Evolutionary conservation across 2,888 invertebrate genomes (phyloP).

Genomic region (Apamea anceps): DNA sequence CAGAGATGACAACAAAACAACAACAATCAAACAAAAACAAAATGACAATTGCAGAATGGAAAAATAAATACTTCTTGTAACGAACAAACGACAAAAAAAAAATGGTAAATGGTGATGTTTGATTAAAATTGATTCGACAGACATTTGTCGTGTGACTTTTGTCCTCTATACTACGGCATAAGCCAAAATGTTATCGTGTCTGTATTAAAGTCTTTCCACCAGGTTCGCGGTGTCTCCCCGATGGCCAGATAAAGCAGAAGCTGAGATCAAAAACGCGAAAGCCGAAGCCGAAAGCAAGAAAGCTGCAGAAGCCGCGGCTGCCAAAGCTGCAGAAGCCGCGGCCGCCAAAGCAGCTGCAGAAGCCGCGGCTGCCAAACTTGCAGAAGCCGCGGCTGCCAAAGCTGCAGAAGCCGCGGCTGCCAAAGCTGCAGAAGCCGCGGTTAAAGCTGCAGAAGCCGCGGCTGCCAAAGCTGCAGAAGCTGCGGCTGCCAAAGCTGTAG

Average conservation of each 20-base stretch:
- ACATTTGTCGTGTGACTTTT: neutral
- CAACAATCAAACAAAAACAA: too few relatives aligned
- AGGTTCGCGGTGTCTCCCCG: constrained; percentile 57
- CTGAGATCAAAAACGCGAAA: constrained; percentile 13
- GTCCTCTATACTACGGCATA: neutral
- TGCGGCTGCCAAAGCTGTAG: neutral
- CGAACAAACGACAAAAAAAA: too few relatives aligned
- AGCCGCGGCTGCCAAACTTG: neutral
- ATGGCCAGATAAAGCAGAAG: constrained; percentile 58
- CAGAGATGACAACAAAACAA: too few relatives aligned
- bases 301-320: neutral
- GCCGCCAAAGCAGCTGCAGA: neutral
- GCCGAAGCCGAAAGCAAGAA: neutral
- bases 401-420: neutral
- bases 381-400: neutral
- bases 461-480: neutral
- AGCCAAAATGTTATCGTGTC: neutral
- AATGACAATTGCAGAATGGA: too few relatives aligned
- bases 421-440: neutral
- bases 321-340: too few relatives aligned
- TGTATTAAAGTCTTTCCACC: neutral
- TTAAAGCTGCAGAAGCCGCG: neutral
- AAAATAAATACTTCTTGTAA: too few relatives aligned
- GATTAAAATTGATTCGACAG: neutral
- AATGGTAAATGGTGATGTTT: too few relatives aligned